These are phyloP conservation scores for Heloderma charlesbogerti DNA, from an alignment of 2,113 vertebrate genomes.

Conservation along the genomic window DNA sequence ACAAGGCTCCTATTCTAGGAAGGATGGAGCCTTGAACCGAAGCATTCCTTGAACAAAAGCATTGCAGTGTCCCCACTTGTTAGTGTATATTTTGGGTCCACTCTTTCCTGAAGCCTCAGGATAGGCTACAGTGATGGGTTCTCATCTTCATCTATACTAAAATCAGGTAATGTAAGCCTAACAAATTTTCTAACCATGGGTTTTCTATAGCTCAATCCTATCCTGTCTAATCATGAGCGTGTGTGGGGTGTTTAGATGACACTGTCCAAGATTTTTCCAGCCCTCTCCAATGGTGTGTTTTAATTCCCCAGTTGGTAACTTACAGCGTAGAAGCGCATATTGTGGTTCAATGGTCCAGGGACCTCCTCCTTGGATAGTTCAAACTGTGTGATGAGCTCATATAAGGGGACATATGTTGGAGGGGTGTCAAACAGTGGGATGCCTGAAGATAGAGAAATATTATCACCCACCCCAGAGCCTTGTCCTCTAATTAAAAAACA, in stretches of 20 bases:
- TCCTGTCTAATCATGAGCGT: not conserved
- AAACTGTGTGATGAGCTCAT: conserved; percentile 93
- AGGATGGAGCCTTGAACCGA: not conserved
- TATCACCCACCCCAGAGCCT: not conserved
- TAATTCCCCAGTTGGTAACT: conserved; percentile 58
- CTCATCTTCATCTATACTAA: not conserved
- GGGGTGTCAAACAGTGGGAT: conserved; percentile 90
- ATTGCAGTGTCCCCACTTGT: not conserved
- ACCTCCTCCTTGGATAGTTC: conserved; percentile 88
- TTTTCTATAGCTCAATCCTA: not conserved
- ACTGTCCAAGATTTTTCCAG: not conserved
- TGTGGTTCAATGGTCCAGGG: conserved; percentile 78
- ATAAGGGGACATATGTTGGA: conserved; percentile 85
- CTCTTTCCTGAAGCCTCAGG: not conserved
- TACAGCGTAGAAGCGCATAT: conserved; percentile 96
- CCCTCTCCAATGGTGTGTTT: not conserved
- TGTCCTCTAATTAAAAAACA: not conserved
- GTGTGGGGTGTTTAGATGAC: not conserved
- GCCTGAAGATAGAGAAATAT: conserved; percentile 75
- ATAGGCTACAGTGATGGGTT: not conserved
- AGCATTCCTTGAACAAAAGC: not conserved
- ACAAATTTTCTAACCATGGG: not conserved
- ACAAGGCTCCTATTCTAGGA: not conserved
- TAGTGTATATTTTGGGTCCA: not conserved
- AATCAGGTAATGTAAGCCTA: not conserved